These are phyloP conservation scores for Pocillopora meandrina DNA, from an alignment of 92 coral and sea anemone species.

Conservation along the genomic window DNA sequence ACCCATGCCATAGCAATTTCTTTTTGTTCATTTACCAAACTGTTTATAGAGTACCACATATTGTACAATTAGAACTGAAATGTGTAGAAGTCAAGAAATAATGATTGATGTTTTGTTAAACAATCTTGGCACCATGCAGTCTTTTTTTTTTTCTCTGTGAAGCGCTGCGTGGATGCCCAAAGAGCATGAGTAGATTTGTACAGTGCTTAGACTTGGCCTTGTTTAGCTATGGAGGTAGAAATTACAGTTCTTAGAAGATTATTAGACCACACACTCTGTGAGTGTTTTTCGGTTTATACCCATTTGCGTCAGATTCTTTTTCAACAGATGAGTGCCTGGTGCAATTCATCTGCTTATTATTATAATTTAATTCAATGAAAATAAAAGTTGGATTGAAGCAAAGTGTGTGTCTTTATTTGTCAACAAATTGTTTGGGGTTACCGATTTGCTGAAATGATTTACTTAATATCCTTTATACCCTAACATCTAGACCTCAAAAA, in stretches of 20 bases:
- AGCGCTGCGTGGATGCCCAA: not conserved
- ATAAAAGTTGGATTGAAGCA: slow-evolving; percentile 18
- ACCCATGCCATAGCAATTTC: no score
- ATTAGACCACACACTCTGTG: slow-evolving; percentile 32
- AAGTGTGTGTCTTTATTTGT: not conserved
- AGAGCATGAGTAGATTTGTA: slow-evolving; percentile 5
- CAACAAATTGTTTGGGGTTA: no score
- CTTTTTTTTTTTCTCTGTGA: not conserved
- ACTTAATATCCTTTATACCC: no score
- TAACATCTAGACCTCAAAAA: no score
- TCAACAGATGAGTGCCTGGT: slow-evolving; percentile 54
- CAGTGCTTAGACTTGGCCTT: slow-evolving; percentile 14
- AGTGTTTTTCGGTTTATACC: slow-evolving; percentile 10
- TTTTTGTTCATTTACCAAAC: not conserved
- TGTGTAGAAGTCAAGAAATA: not conserved
- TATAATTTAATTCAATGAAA: not conserved
- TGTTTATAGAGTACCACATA: not conserved
- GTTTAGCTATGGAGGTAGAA: not conserved
- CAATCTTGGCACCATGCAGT: not conserved
- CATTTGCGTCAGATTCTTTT: slow-evolving; percentile 5
- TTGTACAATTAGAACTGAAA: not conserved
- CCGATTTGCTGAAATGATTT: no score
- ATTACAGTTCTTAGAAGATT: not conserved
- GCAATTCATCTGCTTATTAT: slow-evolving; percentile 45
- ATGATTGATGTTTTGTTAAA: not conserved